Percentiles rank a stretch among this genome's conserved stretches.
Evolutionary conservation across 2,113 vertebrate genomes (phyloP).

Genomic region (Coptodon bakossiorum): DNA sequence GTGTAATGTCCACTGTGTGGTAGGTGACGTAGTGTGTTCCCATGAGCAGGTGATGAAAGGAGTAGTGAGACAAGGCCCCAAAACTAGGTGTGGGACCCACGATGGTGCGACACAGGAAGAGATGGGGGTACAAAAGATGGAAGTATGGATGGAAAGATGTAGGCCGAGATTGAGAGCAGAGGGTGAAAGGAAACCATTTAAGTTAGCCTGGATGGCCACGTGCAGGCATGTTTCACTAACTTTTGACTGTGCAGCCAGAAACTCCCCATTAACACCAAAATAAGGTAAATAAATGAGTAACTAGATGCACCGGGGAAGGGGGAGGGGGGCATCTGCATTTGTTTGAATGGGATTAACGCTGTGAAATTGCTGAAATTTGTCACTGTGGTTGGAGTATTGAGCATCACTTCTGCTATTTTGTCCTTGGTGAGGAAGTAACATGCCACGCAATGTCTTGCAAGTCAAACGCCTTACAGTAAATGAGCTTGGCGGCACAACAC

Average conservation of each 20-base stretch:
- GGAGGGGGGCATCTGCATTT: background rate
- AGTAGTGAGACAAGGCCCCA: conserved; percentile 36
- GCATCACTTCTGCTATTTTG: conserved; percentile 24
- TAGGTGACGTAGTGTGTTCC: background rate
- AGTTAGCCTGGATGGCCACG: conserved; percentile 29
- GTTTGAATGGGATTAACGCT: background rate
- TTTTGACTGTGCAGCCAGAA: background rate
- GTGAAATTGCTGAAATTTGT: background rate
- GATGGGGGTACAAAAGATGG: conserved; percentile 46
- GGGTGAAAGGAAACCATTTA: conserved; percentile 47
- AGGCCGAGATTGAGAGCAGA: background rate
- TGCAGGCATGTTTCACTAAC: conserved; percentile 16
- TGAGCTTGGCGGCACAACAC: conserved; percentile 2
- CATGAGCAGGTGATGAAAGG: conserved; percentile 11
- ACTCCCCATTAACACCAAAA: background rate
- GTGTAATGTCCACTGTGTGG: conserved; percentile 17
- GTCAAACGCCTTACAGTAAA: conserved; percentile 22
- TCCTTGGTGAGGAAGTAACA: conserved; percentile 23
- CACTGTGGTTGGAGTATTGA: background rate
- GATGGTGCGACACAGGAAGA: conserved; percentile 37
- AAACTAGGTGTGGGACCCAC: conserved; percentile 19
- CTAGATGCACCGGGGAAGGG: background rate
- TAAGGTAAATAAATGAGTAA: background rate
- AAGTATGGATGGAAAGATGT: conserved; percentile 3
- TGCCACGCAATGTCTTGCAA: background rate